Conservation (phyloP, 2,113 vertebrate species). For the Heteronetta atricapilla region DNA sequence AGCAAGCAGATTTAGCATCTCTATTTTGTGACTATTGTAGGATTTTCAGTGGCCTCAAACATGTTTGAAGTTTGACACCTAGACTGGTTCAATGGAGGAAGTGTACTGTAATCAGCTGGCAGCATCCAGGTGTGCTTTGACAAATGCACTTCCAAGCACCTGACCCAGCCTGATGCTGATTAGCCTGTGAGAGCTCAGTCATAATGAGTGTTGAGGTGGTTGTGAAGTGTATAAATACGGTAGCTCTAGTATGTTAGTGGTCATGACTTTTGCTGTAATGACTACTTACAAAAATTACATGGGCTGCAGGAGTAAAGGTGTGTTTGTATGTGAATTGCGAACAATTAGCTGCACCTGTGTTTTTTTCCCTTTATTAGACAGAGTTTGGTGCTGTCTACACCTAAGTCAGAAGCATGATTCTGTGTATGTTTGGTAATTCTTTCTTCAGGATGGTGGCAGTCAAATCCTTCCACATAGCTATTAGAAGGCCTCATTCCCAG, state of each 20-base stretch:
- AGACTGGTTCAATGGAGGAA: neutral
- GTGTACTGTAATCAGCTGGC: neutral
- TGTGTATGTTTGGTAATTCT: fast-evolving
- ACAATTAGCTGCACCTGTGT: neutral
- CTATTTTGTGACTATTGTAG: neutral
- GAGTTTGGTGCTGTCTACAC: fast-evolving
- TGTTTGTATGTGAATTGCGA: neutral
- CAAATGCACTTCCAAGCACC: neutral
- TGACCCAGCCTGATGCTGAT: neutral
- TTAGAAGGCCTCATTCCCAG: neutral
- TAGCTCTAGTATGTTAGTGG: neutral
- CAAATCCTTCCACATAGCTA: neutral
- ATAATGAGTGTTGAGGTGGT: neutral
- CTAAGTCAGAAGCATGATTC: fast-evolving
- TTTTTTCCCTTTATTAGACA: neutral
- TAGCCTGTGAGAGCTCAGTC: neutral
- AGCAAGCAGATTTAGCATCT: neutral
- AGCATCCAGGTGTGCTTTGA: neutral
- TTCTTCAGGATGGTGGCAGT: neutral
- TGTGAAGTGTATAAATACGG: neutral
- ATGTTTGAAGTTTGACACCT: neutral
- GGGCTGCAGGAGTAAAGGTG: neutral
- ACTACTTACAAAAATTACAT: neutral
- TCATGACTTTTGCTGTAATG: neutral
- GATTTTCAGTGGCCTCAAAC: neutral